A percentile compares a stretch with the other conserved stretches of the same genome.
Evolutionary conservation across 2,797 vertebrate species (phyloP).

Genomic region (Trematomus bernacchii): DNA sequence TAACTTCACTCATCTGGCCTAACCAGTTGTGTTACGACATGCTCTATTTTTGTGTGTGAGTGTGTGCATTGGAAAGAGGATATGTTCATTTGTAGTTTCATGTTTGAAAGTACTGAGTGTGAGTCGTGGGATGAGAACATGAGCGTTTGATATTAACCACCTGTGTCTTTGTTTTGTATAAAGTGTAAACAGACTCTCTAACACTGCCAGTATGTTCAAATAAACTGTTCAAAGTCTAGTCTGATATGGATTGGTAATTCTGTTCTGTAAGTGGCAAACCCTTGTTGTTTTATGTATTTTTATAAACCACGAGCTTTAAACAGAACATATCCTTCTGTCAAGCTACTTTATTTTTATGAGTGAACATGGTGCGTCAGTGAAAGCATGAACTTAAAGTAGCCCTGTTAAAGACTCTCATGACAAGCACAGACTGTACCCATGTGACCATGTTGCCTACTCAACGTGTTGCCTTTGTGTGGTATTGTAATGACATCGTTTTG

Average conservation of each 20-base stretch:
- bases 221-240: slow-evolving; percentile 62
- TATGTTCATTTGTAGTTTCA: slow-evolving; percentile 44
- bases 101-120: slow-evolving; percentile 40
- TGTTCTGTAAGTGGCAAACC: slow-evolving; percentile 43
- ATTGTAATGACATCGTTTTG: slow-evolving; percentile 68
- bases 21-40: slow-evolving; percentile 38
- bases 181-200: slow-evolving; percentile 66
- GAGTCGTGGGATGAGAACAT: slow-evolving; percentile 22
- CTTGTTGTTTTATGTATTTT: slow-evolving; percentile 52
- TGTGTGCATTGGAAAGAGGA: slow-evolving; percentile 13
- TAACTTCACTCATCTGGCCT: slow-evolving; percentile 44
- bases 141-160: slow-evolving; percentile 51
- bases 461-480: slow-evolving; percentile 82
- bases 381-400: slow-evolving; percentile 57
- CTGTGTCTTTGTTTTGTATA: slow-evolving; percentile 71
- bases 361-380: slow-evolving; percentile 34
- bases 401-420: slow-evolving; percentile 33
- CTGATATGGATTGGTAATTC: slow-evolving; percentile 46
- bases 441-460: slow-evolving; percentile 73
- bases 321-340: slow-evolving; percentile 35
- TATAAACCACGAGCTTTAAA: slow-evolving; percentile 56
- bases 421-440: slow-evolving; percentile 59
- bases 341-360: slow-evolving; percentile 35
- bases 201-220: slow-evolving; percentile 81
- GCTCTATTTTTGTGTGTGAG: slow-evolving; percentile 41